A percentile compares a stretch with the other conserved stretches of the same genome.
phyloP scores from a whole-genome alignment of 2,113 vertebrate species.

The Prionailurus viverrinus region DNA sequence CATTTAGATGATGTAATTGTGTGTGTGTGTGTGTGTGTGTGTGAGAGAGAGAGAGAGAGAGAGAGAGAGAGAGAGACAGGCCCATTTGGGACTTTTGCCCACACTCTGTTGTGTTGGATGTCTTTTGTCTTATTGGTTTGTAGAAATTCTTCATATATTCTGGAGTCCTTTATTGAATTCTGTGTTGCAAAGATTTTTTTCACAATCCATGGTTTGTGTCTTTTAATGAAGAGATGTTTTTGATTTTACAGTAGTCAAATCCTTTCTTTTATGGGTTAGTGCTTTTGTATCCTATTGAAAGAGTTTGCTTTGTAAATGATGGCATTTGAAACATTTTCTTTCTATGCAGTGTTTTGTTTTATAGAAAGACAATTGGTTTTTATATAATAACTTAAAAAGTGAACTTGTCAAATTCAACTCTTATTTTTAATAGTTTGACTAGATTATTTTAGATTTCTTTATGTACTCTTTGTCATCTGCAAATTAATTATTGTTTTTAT shows the following conservation, averaged over 20 bases:
- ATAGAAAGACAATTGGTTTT: slow-evolving; percentile 30
- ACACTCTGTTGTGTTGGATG: neutral
- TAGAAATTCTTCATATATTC: neutral
- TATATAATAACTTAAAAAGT: neutral
- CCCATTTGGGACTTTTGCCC: neutral
- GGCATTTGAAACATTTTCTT: slow-evolving; percentile 1
- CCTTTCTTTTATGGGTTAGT: neutral
- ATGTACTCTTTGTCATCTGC: neutral
- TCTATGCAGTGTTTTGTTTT: slow-evolving; percentile 25
- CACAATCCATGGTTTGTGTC: neutral
- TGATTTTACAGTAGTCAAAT: neutral
- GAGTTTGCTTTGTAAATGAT: neutral
- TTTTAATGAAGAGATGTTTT: neutral
- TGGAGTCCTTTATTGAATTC: neutral
- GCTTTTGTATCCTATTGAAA: neutral
- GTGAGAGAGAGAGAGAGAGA: no score
- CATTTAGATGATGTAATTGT: neutral
- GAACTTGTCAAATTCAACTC: slow-evolving; percentile 4
- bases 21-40: neutral
- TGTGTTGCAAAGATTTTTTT: neutral
- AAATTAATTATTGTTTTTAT: slow-evolving; percentile 13
- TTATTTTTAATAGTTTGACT: slow-evolving; percentile 27
- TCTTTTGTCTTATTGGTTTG: neutral
- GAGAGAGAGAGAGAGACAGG: neutral
- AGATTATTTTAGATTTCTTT: neutral